phyloP scores from a whole-genome alignment of 2,113 vertebrate genomes.

The Mormoops blainvillei region DNA sequence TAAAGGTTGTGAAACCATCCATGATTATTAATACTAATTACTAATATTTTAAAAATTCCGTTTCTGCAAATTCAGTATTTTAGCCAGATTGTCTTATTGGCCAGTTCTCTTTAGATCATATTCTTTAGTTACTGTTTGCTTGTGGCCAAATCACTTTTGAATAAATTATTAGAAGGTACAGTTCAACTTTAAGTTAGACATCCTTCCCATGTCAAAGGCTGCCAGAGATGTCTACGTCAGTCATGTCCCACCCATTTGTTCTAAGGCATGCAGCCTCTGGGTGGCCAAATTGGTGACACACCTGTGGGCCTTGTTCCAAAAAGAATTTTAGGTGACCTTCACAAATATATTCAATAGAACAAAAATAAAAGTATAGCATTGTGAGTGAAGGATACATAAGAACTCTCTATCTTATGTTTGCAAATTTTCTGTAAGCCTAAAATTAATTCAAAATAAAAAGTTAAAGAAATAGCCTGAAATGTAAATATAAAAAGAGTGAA shows the following conservation, averaged over 20 bases:
- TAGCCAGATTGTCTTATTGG: background rate
- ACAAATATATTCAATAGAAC: background rate
- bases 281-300: background rate
- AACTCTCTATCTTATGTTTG: background rate
- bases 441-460: conserved; percentile 7
- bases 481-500: background rate
- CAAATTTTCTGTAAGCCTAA: background rate
- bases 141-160: background rate
- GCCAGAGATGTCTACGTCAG: background rate
- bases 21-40: background rate
- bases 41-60: background rate
- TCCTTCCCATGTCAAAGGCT: background rate
- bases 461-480: background rate
- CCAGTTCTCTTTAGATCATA: background rate
- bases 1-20: background rate
- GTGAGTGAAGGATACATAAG: background rate
- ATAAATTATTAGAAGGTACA: background rate
- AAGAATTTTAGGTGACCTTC: background rate
- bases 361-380: background rate
- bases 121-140: background rate
- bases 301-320: background rate
- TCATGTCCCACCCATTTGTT: background rate
- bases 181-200: background rate
- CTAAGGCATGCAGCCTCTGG: background rate
- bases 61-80: background rate